A percentile compares a stretch with the other conserved stretches of the same genome.
phyloP scores from a whole-genome alignment of 2,888 invertebrate genomes.

The Drosophila kambysellisi region DNA sequence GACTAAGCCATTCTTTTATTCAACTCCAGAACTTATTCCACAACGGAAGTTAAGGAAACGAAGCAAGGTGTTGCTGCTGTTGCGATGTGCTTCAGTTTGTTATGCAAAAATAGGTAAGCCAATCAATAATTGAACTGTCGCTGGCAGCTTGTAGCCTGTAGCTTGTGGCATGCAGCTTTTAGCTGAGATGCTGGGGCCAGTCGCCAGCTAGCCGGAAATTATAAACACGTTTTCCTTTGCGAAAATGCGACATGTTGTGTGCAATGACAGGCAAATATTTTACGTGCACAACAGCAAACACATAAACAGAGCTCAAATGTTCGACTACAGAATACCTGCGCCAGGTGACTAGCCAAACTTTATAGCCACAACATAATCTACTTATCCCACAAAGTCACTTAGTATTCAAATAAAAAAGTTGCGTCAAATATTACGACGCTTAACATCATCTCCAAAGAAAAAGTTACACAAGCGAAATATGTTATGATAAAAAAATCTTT shows the following conservation, averaged over 20 bases:
- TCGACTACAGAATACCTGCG: conserved; percentile 32
- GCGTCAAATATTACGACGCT: not conserved
- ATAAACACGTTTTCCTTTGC: conserved; percentile 66
- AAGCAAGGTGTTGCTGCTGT: not conserved
- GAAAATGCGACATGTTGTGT: conserved; percentile 52
- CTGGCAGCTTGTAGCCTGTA: conserved; percentile 13
- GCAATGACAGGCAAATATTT: conserved; percentile 79
- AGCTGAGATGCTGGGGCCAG: conserved; percentile 12
- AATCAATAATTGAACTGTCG: conserved; percentile 62
- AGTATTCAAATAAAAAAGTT: not conserved
- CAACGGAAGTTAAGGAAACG: conserved; percentile 4
- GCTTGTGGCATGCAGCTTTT: conserved; percentile 6
- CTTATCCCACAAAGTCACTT: not conserved
- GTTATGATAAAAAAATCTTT: not conserved
- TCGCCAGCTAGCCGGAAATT: conserved; percentile 55
- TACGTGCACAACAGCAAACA: conserved; percentile 67
- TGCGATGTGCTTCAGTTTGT: conserved; percentile 7
- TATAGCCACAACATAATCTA: not conserved
- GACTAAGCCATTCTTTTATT: conserved; percentile 6
- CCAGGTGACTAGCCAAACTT: not conserved
- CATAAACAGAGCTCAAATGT: conserved; percentile 12
- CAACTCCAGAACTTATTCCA: conserved; percentile 4
- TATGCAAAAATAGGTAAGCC: conserved; percentile 48
- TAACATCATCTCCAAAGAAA: not conserved
- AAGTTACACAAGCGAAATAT: not conserved